A percentile compares a stretch with the other conserved stretches of the same genome.
Evolutionary conservation across 1,140 invertebrate species (phyloP).

Genomic region (Hypothenemus hampei): DNA sequence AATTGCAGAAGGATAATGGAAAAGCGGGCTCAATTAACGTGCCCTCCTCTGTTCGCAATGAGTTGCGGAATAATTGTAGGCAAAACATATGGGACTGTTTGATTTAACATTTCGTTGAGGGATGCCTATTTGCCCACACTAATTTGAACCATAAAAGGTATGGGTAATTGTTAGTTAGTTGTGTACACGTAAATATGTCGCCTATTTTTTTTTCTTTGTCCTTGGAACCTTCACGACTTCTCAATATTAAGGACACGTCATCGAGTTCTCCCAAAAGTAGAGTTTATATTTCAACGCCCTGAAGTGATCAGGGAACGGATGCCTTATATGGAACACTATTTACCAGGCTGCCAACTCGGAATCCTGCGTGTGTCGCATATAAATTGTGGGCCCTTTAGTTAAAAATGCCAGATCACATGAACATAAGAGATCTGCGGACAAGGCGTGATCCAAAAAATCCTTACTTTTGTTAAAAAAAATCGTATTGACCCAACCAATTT

Average conservation of each 20-base stretch:
- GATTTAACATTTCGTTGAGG: neutral
- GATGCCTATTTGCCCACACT: neutral
- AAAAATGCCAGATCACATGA: slow-evolving; percentile 8
- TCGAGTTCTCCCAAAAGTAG: slow-evolving; percentile 3
- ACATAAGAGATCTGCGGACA: too few relatives aligned
- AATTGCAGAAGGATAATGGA: neutral
- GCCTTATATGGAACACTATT: slow-evolving; percentile 14
- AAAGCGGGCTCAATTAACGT: neutral
- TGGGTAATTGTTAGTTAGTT: neutral
- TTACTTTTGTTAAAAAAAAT: neutral
- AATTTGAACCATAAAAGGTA: neutral
- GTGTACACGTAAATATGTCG: neutral
- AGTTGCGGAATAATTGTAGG: neutral
- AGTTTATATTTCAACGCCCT: slow-evolving; percentile 18
- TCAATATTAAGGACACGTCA: slow-evolving; percentile 5
- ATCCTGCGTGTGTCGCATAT: slow-evolving; percentile 11
- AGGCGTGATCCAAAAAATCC: neutral
- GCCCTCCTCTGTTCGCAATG: neutral
- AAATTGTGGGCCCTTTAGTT: neutral
- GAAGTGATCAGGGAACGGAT: neutral
- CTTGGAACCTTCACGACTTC: neutral
- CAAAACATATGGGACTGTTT: neutral
- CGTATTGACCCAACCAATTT: neutral
- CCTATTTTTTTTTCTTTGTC: neutral
- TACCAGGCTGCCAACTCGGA: slow-evolving; percentile 7